Base-by-base conservation (phyloP, 1,140 invertebrate genomes). In the Drosophila subpulchrella region DNA sequence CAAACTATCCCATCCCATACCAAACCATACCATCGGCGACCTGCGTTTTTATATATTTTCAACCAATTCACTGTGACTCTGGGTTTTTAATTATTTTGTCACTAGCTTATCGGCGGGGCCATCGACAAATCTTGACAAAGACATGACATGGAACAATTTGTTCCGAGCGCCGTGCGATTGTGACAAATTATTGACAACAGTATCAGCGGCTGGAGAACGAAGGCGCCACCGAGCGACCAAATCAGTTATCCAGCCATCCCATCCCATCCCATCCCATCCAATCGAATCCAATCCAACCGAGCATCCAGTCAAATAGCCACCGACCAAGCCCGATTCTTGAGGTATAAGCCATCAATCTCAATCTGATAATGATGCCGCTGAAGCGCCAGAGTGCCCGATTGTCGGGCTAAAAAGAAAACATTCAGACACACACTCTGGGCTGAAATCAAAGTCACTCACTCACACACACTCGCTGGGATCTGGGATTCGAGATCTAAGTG, bases 181-280 rank as follows among this genome's bases (percentile, higher is more conserved):
- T 91, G 90, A 91, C 90, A 91, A 91, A 91, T 91, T 91, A 91
- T 91, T 86, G 75, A 85, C 81, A 84, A 90, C 57, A 89, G 88
- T 89, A 89, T 78, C 79, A 67, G 62, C 46, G 39, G 32, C 24
- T 12, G 7, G 20, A 54, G 42, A 58, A 6, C 20, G 30, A 46
- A 50, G 51, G 50, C 74, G 62, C 39, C 41, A 32, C 24, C 38
- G 32, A 50, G 27, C 1, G 27, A 27, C 27, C 27, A 27, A 27
- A 27, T 27, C 27, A 27, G 27, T 27, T 27, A 27, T 27, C 34
- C 48, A 34, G 30, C 13, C 48, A 53, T 53, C 50, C 50, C 17
- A 34, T 13, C 47, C 20, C 47, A 51, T 44, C 24, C 46, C 7
- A 13, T 7, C 46, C 38, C 13, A 6, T 17, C 24, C 46, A 24